A percentile compares a stretch with the other conserved stretches of the same genome.
phyloP scores from a whole-genome alignment of 2,888 invertebrate species.

The Brachynemurus nebulosus region DNA sequence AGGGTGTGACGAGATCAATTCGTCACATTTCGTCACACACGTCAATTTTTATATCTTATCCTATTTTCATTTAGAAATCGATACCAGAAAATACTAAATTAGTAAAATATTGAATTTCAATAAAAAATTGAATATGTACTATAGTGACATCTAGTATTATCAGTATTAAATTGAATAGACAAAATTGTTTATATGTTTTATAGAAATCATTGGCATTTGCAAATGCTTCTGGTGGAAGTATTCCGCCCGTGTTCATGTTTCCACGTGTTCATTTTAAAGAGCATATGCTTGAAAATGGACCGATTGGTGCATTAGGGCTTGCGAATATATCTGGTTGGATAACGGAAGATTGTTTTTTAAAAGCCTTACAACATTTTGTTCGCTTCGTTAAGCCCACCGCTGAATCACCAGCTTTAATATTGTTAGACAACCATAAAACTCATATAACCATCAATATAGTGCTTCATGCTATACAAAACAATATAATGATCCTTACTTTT shows the following conservation, averaged over 20 bases:
- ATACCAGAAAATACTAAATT: too few species aligned
- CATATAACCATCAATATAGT: conserved; percentile 4
- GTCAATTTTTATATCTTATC: too few species aligned
- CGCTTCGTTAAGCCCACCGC: conserved; percentile 8
- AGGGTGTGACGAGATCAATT: too few species aligned
- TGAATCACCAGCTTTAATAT: conserved; percentile 10
- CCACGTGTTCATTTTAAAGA: conserved; percentile 5
- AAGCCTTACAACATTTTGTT: conserved; percentile 12
- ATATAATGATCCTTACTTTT: conserved; percentile 7
- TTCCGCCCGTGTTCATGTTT: neutral
- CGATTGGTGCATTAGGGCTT: conserved; percentile 9
- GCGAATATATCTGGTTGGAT: conserved; percentile 12
- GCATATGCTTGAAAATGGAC: conserved; percentile 11
- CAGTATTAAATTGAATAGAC: too few species aligned
- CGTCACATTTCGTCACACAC: too few species aligned
- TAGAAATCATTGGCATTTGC: too few species aligned
- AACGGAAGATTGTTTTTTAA: conserved; percentile 11
- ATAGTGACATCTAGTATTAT: too few species aligned
- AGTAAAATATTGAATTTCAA: too few species aligned
- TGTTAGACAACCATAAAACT: conserved; percentile 5
- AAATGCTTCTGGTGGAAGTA: conserved; percentile 3
- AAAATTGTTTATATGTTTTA: too few species aligned
- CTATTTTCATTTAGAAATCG: too few species aligned
- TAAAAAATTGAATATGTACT: too few species aligned
- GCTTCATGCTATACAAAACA: conserved; percentile 3